phyloP scores from a whole-genome alignment of 2,888 invertebrate genomes.

The Eilema depressum region DNA sequence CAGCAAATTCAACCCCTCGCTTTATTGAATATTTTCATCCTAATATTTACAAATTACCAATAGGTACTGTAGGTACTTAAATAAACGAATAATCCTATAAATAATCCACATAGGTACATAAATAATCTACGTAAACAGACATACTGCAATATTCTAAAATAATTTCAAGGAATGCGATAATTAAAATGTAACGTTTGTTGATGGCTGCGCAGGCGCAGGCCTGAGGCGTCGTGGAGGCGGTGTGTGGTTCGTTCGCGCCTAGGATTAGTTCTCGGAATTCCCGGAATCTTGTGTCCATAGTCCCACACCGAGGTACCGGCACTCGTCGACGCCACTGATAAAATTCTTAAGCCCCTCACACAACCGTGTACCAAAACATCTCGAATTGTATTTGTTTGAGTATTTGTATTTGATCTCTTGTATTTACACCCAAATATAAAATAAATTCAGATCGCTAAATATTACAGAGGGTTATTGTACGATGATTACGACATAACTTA shows the following conservation, averaged over 20 bases:
- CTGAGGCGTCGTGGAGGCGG: slow-evolving; percentile 42
- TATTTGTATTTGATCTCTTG: not conserved
- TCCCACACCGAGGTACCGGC: slow-evolving; percentile 24
- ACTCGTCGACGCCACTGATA: slow-evolving; percentile 45
- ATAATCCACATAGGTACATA: not conserved
- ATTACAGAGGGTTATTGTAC: not conserved
- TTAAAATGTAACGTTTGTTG: slow-evolving; percentile 16
- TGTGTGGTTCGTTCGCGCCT: slow-evolving; percentile 55
- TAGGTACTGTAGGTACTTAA: not conserved
- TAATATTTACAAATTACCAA: not conserved
- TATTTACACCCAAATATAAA: not conserved
- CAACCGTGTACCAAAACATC: slow-evolving; percentile 22
- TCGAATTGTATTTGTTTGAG: slow-evolving; percentile 10
- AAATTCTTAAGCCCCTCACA: slow-evolving; percentile 45
- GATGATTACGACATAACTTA: not conserved
- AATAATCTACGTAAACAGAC: not conserved
- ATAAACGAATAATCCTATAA: not conserved
- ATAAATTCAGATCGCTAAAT: not conserved
- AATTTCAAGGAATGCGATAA: slow-evolving; percentile 5
- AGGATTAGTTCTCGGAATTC: slow-evolving; percentile 58
- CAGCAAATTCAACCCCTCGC: not conserved
- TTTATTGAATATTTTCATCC: not conserved
- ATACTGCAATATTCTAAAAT: not conserved
- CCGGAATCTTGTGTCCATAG: slow-evolving; percentile 50
- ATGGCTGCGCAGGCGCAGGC: slow-evolving; percentile 27